Percentiles rank a stretch among this genome's conserved stretches.
phyloP scores from a whole-genome alignment of 1,140 invertebrate genomes.

The Apis cerana region DNA sequence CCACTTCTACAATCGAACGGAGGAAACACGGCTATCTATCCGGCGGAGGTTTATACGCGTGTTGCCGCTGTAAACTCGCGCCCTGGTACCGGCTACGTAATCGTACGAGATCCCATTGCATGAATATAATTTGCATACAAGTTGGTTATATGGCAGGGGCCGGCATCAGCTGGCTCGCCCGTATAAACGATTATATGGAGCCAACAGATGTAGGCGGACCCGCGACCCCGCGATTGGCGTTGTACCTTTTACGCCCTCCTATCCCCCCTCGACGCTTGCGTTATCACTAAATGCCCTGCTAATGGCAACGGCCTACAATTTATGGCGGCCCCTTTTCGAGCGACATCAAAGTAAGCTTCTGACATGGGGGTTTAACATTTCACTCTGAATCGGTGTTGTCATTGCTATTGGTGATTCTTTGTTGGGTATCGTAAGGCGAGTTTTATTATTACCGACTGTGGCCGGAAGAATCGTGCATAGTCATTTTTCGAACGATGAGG shows the following conservation, averaged over 20 bases:
- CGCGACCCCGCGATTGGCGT: slow-evolving; percentile 67
- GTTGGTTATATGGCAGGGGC: slow-evolving; percentile 77
- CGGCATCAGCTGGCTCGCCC: slow-evolving; percentile 80
- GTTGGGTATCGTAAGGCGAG: too few relatives aligned
- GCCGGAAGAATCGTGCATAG: too few relatives aligned
- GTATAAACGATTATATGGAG: slow-evolving; percentile 81
- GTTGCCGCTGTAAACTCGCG: slow-evolving; percentile 80
- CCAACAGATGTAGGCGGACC: slow-evolving; percentile 81
- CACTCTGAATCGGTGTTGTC: too few relatives aligned
- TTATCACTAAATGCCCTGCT: slow-evolving; percentile 68
- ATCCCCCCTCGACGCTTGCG: slow-evolving; percentile 35
- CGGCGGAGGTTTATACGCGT: slow-evolving; percentile 79
- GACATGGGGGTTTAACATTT: too few relatives aligned
- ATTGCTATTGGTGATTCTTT: too few relatives aligned
- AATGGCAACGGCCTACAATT: slow-evolving; percentile 69
- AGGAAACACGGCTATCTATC: slow-evolving; percentile 77
- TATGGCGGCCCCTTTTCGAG: slow-evolving; percentile 56
- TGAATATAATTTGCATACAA: slow-evolving; percentile 83
- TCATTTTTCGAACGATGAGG: too few relatives aligned
- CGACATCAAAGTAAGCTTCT: not conserved
- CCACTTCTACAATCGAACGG: slow-evolving; percentile 68
- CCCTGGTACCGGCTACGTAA: slow-evolving; percentile 75
- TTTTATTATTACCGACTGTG: too few relatives aligned
- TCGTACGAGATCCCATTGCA: slow-evolving; percentile 81
- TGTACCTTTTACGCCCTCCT: slow-evolving; percentile 68